Conservation (phyloP, 2,113 vertebrate species). For the Seriola dumerili region DNA sequence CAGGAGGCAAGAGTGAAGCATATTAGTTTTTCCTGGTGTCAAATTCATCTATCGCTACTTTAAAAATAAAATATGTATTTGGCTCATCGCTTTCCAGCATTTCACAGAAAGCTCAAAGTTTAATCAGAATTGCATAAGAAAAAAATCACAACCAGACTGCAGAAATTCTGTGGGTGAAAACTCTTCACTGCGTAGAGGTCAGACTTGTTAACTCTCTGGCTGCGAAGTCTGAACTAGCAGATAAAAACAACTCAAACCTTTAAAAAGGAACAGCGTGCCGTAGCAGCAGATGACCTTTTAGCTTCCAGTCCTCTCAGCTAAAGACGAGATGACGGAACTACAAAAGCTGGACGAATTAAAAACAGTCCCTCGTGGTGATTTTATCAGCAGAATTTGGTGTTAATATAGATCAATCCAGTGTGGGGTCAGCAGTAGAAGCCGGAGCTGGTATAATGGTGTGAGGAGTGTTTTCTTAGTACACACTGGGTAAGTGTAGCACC, state of each 20-base stretch:
- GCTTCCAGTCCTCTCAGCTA: no score
- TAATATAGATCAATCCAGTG: no score
- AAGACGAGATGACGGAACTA: no score
- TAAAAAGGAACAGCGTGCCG: not conserved
- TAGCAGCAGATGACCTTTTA: not conserved
- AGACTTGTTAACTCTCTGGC: not conserved
- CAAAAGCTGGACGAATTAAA: not conserved
- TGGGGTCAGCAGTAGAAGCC: no score
- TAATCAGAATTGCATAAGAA: constrained; percentile 1
- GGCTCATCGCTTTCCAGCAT: not conserved
- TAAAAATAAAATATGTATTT: not conserved
- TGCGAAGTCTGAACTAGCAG: not conserved
- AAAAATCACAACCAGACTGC: not conserved
- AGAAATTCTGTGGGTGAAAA: not conserved
- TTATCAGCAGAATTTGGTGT: no score
- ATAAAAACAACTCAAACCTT: not conserved
- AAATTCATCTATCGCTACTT: constrained; percentile 1
- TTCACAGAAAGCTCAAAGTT: constrained; percentile 21
- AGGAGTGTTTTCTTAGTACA: no score
- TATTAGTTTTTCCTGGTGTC: constrained; percentile 9
- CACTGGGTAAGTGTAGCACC: no score
- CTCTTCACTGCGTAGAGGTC: not conserved
- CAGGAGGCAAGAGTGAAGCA: not conserved
- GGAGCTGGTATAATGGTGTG: no score
- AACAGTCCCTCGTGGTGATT: no score